These are phyloP conservation scores for Hemiprocne comata DNA, from an alignment of 2,113 vertebrate genomes.

Conservation along the genomic window DNA sequence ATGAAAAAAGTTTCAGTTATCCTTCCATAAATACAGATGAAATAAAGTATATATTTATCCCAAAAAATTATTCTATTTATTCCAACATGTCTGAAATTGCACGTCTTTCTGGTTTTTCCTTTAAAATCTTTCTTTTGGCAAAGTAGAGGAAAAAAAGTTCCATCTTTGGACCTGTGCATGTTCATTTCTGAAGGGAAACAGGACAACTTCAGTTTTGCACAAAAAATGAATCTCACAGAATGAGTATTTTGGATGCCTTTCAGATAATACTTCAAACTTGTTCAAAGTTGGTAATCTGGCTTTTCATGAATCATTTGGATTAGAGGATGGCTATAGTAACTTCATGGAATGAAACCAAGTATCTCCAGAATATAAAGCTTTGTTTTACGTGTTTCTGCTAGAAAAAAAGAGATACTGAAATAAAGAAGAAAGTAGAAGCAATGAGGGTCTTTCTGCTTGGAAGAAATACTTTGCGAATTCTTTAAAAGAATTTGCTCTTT, in stretches of 20 bases:
- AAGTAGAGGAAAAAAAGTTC: not conserved
- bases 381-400: not conserved
- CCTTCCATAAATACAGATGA: conserved; percentile 28
- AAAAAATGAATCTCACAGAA: not conserved
- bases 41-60: conserved; percentile 12
- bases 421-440: not conserved
- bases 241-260: not conserved
- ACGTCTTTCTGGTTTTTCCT: not conserved
- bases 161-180: not conserved
- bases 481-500: not conserved
- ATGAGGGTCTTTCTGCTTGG: not conserved
- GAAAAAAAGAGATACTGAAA: not conserved
- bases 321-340: not conserved
- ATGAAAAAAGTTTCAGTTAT: conserved; percentile 30
- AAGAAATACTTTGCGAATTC: not conserved
- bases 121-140: not conserved
- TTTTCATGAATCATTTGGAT: not conserved
- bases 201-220: not conserved
- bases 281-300: not conserved
- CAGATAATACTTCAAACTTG: not conserved
- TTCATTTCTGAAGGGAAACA: not conserved
- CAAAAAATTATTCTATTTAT: conserved; percentile 2
- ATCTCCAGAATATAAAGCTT: not conserved
- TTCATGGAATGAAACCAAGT: not conserved
- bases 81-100: not conserved